Evolutionary conservation across 1,140 invertebrate species (phyloP).

Genomic region (Atta colombica): DNA sequence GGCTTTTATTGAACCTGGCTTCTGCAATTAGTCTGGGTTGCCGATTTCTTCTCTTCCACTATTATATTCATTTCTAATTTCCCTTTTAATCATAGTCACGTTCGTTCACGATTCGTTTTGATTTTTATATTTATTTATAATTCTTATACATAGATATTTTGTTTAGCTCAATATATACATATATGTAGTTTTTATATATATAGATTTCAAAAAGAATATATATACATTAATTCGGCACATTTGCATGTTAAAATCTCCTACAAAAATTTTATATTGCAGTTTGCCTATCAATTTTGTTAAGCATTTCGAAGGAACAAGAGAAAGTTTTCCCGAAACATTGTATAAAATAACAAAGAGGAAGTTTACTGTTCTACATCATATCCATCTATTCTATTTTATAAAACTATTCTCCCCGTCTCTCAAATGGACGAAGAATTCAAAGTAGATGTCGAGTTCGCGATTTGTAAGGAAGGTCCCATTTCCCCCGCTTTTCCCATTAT

Average conservation of each 20-base stretch:
- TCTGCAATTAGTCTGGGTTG: slow-evolving; percentile 67
- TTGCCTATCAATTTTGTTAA: background rate
- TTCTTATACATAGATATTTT: background rate
- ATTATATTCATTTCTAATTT: slow-evolving; percentile 20
- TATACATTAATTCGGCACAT: too few relatives aligned
- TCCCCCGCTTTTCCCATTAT: slow-evolving; percentile 68
- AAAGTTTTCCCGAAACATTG: background rate
- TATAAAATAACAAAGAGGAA: background rate
- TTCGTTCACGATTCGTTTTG: slow-evolving; percentile 18
- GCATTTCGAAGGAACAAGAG: background rate
- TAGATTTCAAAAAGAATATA: background rate
- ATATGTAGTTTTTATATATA: background rate
- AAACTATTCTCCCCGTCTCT: slow-evolving; percentile 28
- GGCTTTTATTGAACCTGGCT: slow-evolving; percentile 71
- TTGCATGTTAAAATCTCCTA: background rate
- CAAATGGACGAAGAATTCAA: slow-evolving; percentile 46
- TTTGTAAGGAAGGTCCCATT: slow-evolving; percentile 71
- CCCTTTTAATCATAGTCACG: slow-evolving; percentile 52
- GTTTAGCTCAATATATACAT: background rate
- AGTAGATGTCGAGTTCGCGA: slow-evolving; percentile 49
- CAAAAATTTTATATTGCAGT: background rate
- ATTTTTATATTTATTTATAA: background rate
- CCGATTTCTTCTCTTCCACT: background rate
- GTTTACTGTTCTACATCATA: slow-evolving; percentile 27
- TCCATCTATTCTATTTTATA: slow-evolving; percentile 44